Evolutionary conservation across 2,888 invertebrate genomes (phyloP).

Genomic region (Lysandra coridon): DNA sequence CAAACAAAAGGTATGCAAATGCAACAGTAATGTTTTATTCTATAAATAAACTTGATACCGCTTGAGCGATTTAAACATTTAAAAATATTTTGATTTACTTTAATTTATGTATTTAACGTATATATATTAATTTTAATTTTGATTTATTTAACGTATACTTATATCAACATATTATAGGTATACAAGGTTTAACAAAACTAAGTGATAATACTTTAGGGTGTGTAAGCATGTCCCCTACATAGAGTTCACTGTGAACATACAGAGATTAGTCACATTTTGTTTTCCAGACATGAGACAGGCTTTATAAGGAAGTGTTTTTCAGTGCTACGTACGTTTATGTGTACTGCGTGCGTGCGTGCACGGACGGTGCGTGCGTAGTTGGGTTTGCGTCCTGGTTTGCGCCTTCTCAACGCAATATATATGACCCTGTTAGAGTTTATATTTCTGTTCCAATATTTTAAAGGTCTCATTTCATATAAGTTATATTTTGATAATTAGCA

Average conservation of each 20-base stretch:
- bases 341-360: not conserved
- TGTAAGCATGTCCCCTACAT: too few species aligned
- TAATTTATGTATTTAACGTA: not conserved
- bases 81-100: not conserved
- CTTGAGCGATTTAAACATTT: not conserved
- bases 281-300: not conserved
- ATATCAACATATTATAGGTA: too few species aligned
- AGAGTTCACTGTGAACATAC: not conserved
- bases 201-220: not conserved
- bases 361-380: not conserved
- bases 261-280: not conserved
- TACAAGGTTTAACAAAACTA: too few species aligned
- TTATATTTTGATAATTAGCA: not conserved
- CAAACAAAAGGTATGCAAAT: not conserved
- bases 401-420: slow-evolving; percentile 9
- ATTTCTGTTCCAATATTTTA: not conserved
- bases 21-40: not conserved
- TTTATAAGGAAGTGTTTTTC: slow-evolving; percentile 1
- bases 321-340: not conserved
- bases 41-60: not conserved
- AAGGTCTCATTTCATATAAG: not conserved
- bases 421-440: not conserved
- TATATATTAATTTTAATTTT: not conserved
- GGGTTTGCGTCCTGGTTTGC: not conserved
- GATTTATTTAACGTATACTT: too few species aligned